Evolutionary conservation across 1,140 invertebrate species (phyloP), one percentile per base, ranked within the genome.

Genomic region (Galendromus occidentalis): DNA sequence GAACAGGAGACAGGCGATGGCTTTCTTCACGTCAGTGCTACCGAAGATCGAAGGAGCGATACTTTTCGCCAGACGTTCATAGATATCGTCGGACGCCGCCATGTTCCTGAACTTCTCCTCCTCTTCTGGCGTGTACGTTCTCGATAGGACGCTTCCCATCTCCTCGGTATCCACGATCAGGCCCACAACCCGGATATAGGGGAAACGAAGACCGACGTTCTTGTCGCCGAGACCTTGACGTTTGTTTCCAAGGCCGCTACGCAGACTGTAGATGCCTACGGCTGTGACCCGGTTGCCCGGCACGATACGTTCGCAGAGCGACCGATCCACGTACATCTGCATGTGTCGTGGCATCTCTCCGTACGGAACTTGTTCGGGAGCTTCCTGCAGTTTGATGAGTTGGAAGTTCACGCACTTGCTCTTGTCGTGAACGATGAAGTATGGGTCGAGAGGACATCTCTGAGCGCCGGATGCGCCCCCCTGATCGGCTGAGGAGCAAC

Each of bases 41-140:
- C 96, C 96, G 77, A 85, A 98, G 69, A 99, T 98, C 71, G 94
- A 97, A 0, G 96, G 95, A 12, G 96, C 95, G 71, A 99, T 87
- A 64, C 89, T 95, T 68, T 82, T 85, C 0, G 88, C 82, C 65
- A 99, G 83, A 65, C 85, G 84, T 7, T 98, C 90, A 73, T 94
- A 94, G 42, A 96, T 80, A 75, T 96, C 85, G 0, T 86, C 80
- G 41, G 84, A 83, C 5, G 85, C 82, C 7, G 93, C 88, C 68
- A 98, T 77, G 69, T 87, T 79, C 14, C 85, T 77, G 73, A 98
- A 96, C 67, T 86, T 80, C 71, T 96, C 91, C 76, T 98, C 94
- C 71, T 99, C 95, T 55, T 88, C 86, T 0, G 82, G 74, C 1
- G 86, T 84, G n/a, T 86, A 79, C 17, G 72, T 70, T 20, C 76